These are phyloP conservation scores for Agonopterix arenella DNA, from an alignment of 2,888 invertebrate genomes.

Conservation along the genomic window DNA sequence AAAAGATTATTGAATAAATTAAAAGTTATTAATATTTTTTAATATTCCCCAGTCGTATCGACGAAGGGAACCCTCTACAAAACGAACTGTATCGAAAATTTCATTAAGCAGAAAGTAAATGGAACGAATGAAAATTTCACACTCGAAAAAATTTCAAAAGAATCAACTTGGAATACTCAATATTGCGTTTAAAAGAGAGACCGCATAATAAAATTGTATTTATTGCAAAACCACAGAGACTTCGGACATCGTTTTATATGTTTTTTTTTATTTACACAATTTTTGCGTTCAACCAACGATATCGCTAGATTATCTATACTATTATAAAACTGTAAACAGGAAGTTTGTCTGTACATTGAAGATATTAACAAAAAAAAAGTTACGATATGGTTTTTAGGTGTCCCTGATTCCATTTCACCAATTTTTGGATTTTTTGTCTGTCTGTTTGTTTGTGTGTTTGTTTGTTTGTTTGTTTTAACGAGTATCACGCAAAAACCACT, in stretches of 20 bases:
- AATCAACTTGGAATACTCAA: conserved; percentile 51
- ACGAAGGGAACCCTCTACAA: conserved; percentile 9
- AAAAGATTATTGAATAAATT: conserved; percentile 40
- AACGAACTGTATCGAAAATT: conserved; percentile 51
- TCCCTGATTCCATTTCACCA: too few species aligned
- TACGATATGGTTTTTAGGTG: too few species aligned
- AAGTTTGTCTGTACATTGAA: too few species aligned
- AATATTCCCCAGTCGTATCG: conserved; percentile 17
- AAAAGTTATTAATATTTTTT: conserved; percentile 35
- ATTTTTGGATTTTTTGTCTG: too few species aligned
- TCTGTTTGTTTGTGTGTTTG: too few species aligned
- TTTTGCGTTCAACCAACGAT: too few species aligned
- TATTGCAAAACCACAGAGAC: conserved; percentile 24
- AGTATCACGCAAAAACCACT: too few species aligned
- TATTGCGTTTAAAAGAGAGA: conserved; percentile 54
- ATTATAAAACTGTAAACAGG: too few species aligned
- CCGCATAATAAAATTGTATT: conserved; percentile 58
- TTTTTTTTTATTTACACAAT: too few species aligned
- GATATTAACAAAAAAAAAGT: too few species aligned
- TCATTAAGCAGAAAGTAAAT: conserved; percentile 61
- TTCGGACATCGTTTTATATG: conserved; percentile 14
- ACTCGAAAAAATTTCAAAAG: conserved; percentile 61
- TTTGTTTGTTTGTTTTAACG: too few species aligned
- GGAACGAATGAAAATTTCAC: conserved; percentile 59
- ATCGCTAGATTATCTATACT: too few species aligned